phyloP scores from a whole-genome alignment of 2,113 vertebrate species.

The Dicaeum eximium region DNA sequence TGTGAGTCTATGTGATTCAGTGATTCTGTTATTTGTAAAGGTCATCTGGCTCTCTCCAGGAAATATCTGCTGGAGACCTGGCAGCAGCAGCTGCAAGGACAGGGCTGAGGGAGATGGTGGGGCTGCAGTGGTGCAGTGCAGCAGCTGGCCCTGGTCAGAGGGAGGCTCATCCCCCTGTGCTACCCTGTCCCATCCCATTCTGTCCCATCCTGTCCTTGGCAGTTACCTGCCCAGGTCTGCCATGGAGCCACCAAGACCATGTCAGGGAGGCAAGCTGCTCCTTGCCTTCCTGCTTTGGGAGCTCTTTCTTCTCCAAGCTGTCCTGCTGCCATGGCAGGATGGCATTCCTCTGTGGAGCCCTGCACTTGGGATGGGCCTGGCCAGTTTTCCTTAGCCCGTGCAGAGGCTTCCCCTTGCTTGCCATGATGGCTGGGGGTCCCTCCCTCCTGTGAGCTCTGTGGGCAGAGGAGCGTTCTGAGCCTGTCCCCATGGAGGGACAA shows the following conservation, averaged over 20 bases:
- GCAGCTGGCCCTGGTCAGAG: neutral
- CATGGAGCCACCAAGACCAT: neutral
- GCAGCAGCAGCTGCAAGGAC: neutral
- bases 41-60: neutral
- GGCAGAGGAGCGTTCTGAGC: fast-evolving
- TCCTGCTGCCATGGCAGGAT: neutral
- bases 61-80: neutral
- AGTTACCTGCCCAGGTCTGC: neutral
- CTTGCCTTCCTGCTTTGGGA: neutral
- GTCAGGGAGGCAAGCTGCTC: neutral
- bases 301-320: neutral
- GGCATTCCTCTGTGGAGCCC: neutral
- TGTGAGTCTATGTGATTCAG: neutral
- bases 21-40: neutral
- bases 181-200: neutral
- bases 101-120: neutral
- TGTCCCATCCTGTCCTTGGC: neutral
- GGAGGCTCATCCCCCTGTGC: neutral
- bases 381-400: neutral
- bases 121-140: neutral
- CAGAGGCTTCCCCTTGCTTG: neutral
- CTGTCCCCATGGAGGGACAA: neutral
- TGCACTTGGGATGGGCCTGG: neutral
- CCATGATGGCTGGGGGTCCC: neutral
- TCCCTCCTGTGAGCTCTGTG: neutral